A percentile compares a stretch with the other conserved stretches of the same genome.
These are phyloP conservation scores for Naja naja DNA, from an alignment of 2,113 vertebrate species.

Conservation along the genomic window DNA sequence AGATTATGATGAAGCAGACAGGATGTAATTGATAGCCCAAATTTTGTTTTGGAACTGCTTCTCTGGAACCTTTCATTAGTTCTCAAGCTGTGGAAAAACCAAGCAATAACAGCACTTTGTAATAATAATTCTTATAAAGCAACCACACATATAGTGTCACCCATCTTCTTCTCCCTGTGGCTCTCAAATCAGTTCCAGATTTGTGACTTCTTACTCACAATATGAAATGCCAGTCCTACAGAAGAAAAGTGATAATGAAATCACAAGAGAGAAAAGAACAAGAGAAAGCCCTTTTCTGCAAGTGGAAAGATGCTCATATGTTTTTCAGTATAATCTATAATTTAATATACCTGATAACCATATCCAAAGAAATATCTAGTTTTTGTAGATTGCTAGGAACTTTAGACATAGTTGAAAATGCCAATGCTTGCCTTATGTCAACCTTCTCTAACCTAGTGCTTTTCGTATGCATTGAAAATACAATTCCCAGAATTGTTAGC, in stretches of 20 bases:
- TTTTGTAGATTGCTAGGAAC: not conserved
- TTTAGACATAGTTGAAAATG: not conserved
- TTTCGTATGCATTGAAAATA: not conserved
- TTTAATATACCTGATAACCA: not conserved
- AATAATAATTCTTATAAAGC: not conserved
- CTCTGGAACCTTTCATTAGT: not conserved
- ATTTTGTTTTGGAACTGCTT: constrained; percentile 1
- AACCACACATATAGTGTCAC: not conserved
- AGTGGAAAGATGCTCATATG: not conserved
- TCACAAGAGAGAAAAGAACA: not conserved
- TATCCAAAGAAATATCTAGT: not conserved
- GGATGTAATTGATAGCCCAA: not conserved
- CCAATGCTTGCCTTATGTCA: not conserved
- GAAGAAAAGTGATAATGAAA: not conserved
- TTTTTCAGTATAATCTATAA: not conserved
- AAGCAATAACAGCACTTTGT: not conserved
- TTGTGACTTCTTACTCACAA: not conserved
- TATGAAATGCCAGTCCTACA: not conserved
- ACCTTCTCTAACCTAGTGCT: not conserved
- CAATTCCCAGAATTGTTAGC: not conserved
- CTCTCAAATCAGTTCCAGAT: not conserved
- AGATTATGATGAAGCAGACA: not conserved
- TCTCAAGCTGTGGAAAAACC: not conserved
- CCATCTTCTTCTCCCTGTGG: not conserved
- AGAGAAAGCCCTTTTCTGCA: not conserved